Percentiles rank a stretch among this genome's conserved stretches.
These are phyloP conservation scores for Thaumatotibia leucotreta DNA, from an alignment of 1,140 invertebrate genomes.

Conservation along the genomic window DNA sequence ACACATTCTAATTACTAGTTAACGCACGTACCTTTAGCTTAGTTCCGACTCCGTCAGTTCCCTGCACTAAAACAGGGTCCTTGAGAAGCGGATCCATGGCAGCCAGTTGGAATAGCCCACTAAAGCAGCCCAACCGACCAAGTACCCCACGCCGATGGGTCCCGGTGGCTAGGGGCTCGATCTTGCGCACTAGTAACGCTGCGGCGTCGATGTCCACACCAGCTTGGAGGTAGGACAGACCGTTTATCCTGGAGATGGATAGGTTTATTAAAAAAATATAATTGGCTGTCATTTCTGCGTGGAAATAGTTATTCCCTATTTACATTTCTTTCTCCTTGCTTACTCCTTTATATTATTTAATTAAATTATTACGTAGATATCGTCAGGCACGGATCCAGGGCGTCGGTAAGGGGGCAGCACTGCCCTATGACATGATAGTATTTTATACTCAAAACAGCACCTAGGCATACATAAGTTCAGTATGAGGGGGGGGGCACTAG, in stretches of 20 bases:
- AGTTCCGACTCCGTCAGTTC: conserved; percentile 96
- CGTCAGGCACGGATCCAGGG: no score
- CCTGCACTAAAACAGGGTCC: conserved; percentile 93
- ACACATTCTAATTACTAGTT: no score
- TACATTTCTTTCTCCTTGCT: no score
- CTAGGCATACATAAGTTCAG: no score
- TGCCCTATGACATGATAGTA: no score
- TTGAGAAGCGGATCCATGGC: conserved; percentile 78
- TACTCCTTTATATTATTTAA: no score
- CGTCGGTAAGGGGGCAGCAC: no score
- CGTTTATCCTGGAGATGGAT: conserved; percentile 51
- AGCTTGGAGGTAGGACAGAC: conserved; percentile 92
- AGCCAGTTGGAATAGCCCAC: conserved; percentile 91
- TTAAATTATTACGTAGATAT: no score
- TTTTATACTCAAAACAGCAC: no score
- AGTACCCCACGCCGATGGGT: conserved; percentile 85
- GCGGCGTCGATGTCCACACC: conserved; percentile 97
- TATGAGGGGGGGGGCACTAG: no score
- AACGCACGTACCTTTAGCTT: conserved; percentile 95
- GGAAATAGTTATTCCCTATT: no score
- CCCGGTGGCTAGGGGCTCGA: conserved; percentile 85
- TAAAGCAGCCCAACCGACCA: conserved; percentile 93
- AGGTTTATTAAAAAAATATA: not conserved
- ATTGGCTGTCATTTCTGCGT: no score
- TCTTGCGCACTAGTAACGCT: conserved; percentile 88